Conservation (phyloP, 2,797 vertebrate genomes). For the Cossypha heuglini region DNA sequence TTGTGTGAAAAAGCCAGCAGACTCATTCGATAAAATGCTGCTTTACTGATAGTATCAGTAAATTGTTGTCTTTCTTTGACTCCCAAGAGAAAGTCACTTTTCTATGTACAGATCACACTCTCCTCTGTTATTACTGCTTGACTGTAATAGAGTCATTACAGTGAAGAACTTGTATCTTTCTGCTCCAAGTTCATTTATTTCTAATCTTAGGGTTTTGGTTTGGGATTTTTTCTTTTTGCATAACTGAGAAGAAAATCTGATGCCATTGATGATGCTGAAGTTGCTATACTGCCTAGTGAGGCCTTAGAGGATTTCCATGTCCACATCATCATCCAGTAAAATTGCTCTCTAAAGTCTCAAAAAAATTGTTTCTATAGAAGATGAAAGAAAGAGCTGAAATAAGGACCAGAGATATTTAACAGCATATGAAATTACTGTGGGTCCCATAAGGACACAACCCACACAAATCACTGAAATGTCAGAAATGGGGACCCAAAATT, state of each 20-base stretch:
- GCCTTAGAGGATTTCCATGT: not conserved
- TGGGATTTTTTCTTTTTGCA: not conserved
- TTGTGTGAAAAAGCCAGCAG: not conserved
- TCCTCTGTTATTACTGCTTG: not conserved
- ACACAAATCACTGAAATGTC: not conserved
- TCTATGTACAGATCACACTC: not conserved
- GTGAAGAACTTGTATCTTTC: not conserved
- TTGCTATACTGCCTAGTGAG: not conserved
- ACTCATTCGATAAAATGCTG: not conserved
- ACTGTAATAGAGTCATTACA: not conserved
- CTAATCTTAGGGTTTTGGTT: not conserved
- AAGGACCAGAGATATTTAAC: not conserved
- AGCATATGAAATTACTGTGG: not conserved
- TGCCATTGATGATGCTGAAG: not conserved
- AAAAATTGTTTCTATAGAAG: not conserved
- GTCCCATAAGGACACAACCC: not conserved
- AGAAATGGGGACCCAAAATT: not conserved
- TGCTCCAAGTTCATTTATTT: not conserved
- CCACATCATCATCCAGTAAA: not conserved
- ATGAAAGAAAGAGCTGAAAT: not conserved
- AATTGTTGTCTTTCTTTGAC: not conserved
- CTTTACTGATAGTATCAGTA: not conserved
- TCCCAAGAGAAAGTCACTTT: not conserved
- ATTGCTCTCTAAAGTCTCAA: not conserved
- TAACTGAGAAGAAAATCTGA: not conserved